Evolutionary conservation across 2,888 invertebrate genomes (phyloP).

Genomic region (Rhimphoctona megacephalus): DNA sequence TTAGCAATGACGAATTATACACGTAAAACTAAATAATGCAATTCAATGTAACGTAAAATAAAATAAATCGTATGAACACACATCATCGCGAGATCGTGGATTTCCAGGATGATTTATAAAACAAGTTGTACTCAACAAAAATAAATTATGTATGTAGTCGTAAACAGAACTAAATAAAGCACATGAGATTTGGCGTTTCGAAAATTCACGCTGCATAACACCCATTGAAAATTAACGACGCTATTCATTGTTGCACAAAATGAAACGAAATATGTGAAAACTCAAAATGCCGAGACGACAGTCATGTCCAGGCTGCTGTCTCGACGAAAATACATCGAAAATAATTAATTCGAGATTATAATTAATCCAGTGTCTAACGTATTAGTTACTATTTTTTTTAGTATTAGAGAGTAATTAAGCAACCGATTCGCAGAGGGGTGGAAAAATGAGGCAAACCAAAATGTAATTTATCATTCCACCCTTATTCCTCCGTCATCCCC

Average conservation of each 20-base stretch:
- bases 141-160: neutral
- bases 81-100: neutral
- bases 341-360: conserved; percentile 23
- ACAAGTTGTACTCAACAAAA: neutral
- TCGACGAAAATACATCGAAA: neutral
- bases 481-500: neutral
- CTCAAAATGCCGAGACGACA: too few species aligned
- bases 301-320: neutral
- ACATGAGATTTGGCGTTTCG: neutral
- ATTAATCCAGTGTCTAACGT: conserved; percentile 46
- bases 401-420: conserved; percentile 53
- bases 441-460: conserved; percentile 4
- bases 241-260: neutral
- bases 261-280: neutral
- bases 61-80: neutral
- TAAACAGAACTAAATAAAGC: neutral
- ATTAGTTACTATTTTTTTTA: conserved; percentile 56
- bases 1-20: neutral
- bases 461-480: conserved; percentile 48
- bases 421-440: conserved; percentile 11
- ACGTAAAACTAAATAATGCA: neutral
- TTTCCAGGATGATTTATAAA: neutral
- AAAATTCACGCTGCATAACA: neutral
- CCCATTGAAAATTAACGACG: neutral
- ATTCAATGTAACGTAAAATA: neutral